These are phyloP conservation scores for Microtus oregoni DNA, from an alignment of 2,113 vertebrate genomes.

Conservation along the genomic window DNA sequence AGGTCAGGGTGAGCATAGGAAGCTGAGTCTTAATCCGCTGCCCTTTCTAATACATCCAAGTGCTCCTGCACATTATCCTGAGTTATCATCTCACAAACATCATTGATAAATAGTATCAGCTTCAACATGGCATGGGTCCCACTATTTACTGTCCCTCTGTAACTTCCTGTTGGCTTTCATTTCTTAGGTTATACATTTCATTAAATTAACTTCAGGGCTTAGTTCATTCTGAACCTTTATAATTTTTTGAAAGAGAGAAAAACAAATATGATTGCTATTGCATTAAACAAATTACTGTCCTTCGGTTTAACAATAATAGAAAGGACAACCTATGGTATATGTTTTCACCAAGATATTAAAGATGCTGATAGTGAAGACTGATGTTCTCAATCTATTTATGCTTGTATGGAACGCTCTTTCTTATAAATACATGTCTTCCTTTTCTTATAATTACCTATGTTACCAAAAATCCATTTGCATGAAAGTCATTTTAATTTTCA, in stretches of 20 bases:
- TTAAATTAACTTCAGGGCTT: constrained; percentile 60
- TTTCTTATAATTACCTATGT: neutral
- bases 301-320: neutral
- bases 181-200: neutral
- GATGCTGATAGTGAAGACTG: neutral
- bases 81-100: constrained; percentile 20
- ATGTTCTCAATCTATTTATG: neutral
- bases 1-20: neutral
- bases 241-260: constrained; percentile 49
- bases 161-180: constrained; percentile 47
- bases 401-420: neutral
- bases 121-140: neutral
- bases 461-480: neutral
- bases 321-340: neutral
- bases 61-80: constrained; percentile 30
- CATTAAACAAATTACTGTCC: neutral
- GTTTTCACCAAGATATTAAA: neutral
- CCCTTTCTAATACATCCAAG: neutral
- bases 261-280: neutral
- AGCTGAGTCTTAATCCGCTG: neutral
- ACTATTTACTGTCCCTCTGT: constrained; percentile 52
- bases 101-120: constrained; percentile 47
- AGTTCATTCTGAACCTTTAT: constrained; percentile 12
- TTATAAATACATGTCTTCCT: constrained; percentile 1
- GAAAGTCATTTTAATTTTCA: neutral